Percentiles rank a stretch among this genome's conserved stretches.
Conservation (phyloP, 2,797 vertebrate species). For the Pantherophis alleghaniensis region DNA sequence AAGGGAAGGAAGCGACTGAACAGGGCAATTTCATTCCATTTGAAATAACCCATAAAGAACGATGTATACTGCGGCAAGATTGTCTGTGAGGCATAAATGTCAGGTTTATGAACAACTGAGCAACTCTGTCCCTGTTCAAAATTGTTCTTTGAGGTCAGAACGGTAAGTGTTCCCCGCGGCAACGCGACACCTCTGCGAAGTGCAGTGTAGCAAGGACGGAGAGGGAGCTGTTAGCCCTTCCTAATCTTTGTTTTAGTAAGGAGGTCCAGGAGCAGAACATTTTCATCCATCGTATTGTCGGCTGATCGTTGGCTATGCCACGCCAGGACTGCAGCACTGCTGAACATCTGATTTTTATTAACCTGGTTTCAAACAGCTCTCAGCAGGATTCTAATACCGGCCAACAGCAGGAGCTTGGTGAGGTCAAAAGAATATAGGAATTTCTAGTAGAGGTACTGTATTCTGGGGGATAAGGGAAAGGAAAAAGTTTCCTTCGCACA, state of each 20-base stretch:
- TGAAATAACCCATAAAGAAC: slow-evolving; percentile 70
- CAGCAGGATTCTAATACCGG: neutral
- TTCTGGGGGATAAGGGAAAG: neutral
- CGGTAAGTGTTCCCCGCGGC: slow-evolving; percentile 57
- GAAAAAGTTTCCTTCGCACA: no score
- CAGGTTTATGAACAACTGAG: slow-evolving; percentile 76
- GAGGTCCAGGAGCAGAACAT: neutral
- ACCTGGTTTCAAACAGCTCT: neutral
- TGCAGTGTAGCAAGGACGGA: fast-evolving
- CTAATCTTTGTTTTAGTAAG: slow-evolving; percentile 9
- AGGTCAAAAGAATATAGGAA: neutral
- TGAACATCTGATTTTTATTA: neutral
- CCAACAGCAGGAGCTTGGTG: neutral
- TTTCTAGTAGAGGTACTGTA: no score
- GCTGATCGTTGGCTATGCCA: neutral
- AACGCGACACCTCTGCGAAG: slow-evolving; percentile 34
- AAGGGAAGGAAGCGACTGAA: slow-evolving; percentile 15
- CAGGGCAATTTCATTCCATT: slow-evolving; percentile 60
- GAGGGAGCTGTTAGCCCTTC: neutral
- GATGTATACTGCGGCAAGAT: slow-evolving; percentile 54
- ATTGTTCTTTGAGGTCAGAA: slow-evolving; percentile 74
- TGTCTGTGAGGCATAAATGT: slow-evolving; percentile 70
- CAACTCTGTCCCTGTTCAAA: slow-evolving; percentile 62
- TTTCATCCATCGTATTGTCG: neutral
- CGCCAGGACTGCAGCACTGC: neutral